A percentile compares a stretch with the other conserved stretches of the same genome.
phyloP scores from a whole-genome alignment of 1,140 invertebrate species.

The Solen grandis region DNA sequence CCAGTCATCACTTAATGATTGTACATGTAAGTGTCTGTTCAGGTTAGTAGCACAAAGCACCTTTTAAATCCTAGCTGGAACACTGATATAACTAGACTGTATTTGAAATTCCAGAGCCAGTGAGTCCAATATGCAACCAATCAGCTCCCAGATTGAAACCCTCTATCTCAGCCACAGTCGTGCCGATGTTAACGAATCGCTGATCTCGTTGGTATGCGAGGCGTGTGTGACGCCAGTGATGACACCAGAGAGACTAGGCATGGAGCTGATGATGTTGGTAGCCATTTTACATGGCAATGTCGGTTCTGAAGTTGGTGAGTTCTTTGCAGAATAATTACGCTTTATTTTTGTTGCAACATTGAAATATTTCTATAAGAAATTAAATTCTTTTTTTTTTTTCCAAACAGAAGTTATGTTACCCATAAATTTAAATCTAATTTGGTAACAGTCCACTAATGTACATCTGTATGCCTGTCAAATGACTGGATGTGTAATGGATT shows the following conservation, averaged over 20 bases:
- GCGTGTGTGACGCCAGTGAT: constrained; percentile 85
- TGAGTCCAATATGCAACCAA: constrained; percentile 92
- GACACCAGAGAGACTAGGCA: constrained; percentile 89
- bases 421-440: too few species aligned
- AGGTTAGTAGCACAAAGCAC: too few species aligned
- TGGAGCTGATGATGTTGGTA: constrained; percentile 92
- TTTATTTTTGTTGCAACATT: background rate
- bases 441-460: too few species aligned
- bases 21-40: too few species aligned
- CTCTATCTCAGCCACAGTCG: constrained; percentile 78
- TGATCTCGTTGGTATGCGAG: constrained; percentile 87
- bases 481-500: too few species aligned
- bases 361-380: too few species aligned
- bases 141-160: constrained; percentile 85
- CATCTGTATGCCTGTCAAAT: too few species aligned
- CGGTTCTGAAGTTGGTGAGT: constrained; percentile 91
- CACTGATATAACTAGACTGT: too few species aligned
- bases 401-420: too few species aligned
- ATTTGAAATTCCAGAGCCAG: constrained; percentile 85
- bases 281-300: constrained; percentile 94
- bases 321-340: constrained; percentile 21
- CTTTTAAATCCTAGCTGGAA: too few species aligned
- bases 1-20: too few species aligned
- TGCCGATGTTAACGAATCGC: constrained; percentile 90
- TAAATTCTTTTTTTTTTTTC: too few species aligned